Evolutionary conservation across 2,113 vertebrate species (phyloP), one percentile per base, ranked within the genome.

Genomic region (Andinoacara biseriatus): DNA sequence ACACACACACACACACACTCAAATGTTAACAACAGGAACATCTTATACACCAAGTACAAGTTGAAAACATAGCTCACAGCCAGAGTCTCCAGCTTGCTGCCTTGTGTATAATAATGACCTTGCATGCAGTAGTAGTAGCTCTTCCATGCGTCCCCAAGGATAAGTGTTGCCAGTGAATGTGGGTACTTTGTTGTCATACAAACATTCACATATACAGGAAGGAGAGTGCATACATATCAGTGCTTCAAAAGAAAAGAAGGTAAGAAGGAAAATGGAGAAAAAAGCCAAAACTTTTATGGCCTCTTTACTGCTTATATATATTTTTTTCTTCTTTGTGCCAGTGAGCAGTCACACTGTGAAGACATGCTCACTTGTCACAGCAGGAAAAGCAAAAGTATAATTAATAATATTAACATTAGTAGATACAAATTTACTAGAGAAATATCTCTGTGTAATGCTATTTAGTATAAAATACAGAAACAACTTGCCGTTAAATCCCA

Each of bases 61-160:
- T 11, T 80, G 62, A 57, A 80, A 79, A 49, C 20, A 85, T 69
- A 49, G 60, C 79, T 74, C 49, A 8, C 26, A 75, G 75, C 29
- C 67, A 74, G 22, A 63, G 22, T 1, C 57, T 74, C 14, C 15
- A 74, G 75, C 76, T 5, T 38, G 40, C 49, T 57, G 7, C 58
- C 54, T 74, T 59, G 38, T 75, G 35, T 86, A 33, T 58, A 46
- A 75, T 58, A 69, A 52, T 58, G 65, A 85, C 60, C n/a, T 72
- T 83, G 74, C 56, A 82, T 43, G 26, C 10, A 49, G 59, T 58
- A 3, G 9, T 56, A 40, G 31, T 10, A 13, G 26, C n/a, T 59
- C 17, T 18, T 59, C 43, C 83, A 57, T 75, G 54, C 33, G 49
- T 89, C 67, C 29, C 20, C 20, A 38, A 75, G 31, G 33, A 15